Evolutionary conservation across 2,888 invertebrate species (phyloP), one percentile per base, ranked within the genome.

Genomic region (Coenonympha glycerion): DNA sequence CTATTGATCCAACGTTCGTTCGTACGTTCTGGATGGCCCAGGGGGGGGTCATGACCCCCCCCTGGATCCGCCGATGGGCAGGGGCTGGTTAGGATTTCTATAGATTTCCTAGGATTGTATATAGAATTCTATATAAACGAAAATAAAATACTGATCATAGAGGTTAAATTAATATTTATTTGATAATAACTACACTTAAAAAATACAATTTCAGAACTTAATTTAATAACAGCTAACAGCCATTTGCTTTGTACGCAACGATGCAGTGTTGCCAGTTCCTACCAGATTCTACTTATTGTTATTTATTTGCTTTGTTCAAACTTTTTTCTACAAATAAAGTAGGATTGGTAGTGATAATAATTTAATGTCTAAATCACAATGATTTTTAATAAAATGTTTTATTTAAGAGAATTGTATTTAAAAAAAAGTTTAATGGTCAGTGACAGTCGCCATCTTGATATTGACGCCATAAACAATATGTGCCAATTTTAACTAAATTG

Each of bases 111-210:
- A n/a, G n/a, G n/a, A n/a, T n/a, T n/a, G n/a, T n/a, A n/a, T n/a
- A n/a, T n/a, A n/a, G n/a, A n/a, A n/a, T n/a, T n/a, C n/a, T n/a
- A n/a, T n/a, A n/a, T n/a, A n/a, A 31, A 13, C 6, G 15, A 11
- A 42, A 56, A 56, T 56, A 49, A 60, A 58, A 59, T 16, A 52
- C 22, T 5, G 13, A n/a, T 49, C 28, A 45, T 47, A 47, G 36
- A 51, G 28, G 44, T 56, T 53, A 36, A n/a, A 53, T 57, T 47
- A 42, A 54, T 48, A 42, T 69, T 68, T 69, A 70, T 66, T 72
- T 64, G 58, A 61, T 68, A 66, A 66, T 66, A 66, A 66, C 55
- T 64, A 44, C 30, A 47, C 53, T 54, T 56, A 56, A 57, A n/a
- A 33, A 57, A 41, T 45, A 49, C 5, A 34, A 47, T 47, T 46